A percentile compares a stretch with the other conserved stretches of the same genome.
These are phyloP conservation scores for Archilochus colubris DNA, from an alignment of 2,113 vertebrate genomes.

Conservation along the genomic window DNA sequence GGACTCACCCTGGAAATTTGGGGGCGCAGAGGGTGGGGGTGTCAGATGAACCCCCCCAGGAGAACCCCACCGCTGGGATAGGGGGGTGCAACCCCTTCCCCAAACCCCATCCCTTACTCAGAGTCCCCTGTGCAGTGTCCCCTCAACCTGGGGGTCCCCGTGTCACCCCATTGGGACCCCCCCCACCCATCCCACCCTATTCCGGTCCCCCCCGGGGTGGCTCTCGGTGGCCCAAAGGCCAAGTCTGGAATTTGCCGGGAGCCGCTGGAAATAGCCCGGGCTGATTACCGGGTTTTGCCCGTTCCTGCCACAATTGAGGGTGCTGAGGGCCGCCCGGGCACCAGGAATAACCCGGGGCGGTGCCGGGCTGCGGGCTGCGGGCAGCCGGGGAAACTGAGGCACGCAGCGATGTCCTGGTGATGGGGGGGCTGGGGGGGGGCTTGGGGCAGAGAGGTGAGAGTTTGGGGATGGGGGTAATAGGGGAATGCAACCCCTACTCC, in stretches of 20 bases:
- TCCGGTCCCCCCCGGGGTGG: background rate
- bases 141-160: background rate
- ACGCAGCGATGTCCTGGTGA: background rate
- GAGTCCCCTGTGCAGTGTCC: too few relatives aligned
- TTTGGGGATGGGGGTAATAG: background rate
- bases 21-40: too few relatives aligned
- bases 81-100: too few relatives aligned
- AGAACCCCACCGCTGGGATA: background rate
- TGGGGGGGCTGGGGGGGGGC: background rate
- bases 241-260: background rate
- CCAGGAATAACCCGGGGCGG: conserved; percentile 59
- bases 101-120: too few relatives aligned
- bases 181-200: fast-evolving
- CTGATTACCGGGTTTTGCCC: conserved; percentile 27
- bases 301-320: conserved; percentile 35
- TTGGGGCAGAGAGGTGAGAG: fast-evolving
- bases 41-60: too few relatives aligned
- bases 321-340: background rate
- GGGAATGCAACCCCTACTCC: too few relatives aligned
- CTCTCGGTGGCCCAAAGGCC: background rate
- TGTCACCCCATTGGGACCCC: fast-evolving
- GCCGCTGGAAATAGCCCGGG: conserved; percentile 23
- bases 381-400: background rate
- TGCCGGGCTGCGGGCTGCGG: conserved; percentile 13
- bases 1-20: too few relatives aligned